Percentiles rank a stretch among this genome's conserved stretches.
These are phyloP conservation scores for Archaeoteleia sp. DNA, from an alignment of 2,888 invertebrate species.

Conservation along the genomic window DNA sequence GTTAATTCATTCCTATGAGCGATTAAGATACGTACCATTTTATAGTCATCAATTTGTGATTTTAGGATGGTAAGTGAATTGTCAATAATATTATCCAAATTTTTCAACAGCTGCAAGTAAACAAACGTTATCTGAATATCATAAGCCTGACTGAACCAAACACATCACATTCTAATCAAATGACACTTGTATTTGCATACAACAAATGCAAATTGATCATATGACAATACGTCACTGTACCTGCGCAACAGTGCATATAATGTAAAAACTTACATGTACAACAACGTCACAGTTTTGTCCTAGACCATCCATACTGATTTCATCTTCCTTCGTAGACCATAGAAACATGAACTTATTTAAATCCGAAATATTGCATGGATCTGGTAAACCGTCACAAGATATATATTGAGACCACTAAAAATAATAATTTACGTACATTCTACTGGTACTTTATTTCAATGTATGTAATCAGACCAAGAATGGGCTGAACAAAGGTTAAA, in stretches of 20 bases:
- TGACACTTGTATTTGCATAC: too few species aligned
- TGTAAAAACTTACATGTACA: slow-evolving; percentile 73
- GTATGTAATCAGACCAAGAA: too few species aligned
- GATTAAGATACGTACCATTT: slow-evolving; percentile 71
- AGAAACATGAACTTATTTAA: slow-evolving; percentile 79
- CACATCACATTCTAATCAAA: slow-evolving; percentile 2
- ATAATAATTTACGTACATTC: too few species aligned
- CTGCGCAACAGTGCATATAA: too few species aligned
- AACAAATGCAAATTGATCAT: background rate
- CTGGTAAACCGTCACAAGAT: slow-evolving; percentile 79
- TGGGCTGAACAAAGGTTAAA: too few species aligned
- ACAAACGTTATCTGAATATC: too few species aligned
- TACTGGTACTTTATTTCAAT: too few species aligned
- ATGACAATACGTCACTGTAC: too few species aligned
- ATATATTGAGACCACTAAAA: slow-evolving; percentile 79
- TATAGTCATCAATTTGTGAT: slow-evolving; percentile 74
- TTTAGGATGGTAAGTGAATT: slow-evolving; percentile 73
- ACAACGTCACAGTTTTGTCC: slow-evolving; percentile 76
- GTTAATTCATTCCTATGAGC: too few species aligned
- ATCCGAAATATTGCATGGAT: slow-evolving; percentile 77
- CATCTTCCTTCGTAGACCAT: slow-evolving; percentile 75
- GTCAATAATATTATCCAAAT: slow-evolving; percentile 76
- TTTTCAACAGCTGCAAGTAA: slow-evolving; percentile 76
- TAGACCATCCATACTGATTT: slow-evolving; percentile 75
- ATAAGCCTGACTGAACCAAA: too few species aligned